Evolutionary conservation across 1,140 invertebrate genomes (phyloP), one percentile per base, ranked within the genome.

Genomic region (Leguminivora glycinivorella): DNA sequence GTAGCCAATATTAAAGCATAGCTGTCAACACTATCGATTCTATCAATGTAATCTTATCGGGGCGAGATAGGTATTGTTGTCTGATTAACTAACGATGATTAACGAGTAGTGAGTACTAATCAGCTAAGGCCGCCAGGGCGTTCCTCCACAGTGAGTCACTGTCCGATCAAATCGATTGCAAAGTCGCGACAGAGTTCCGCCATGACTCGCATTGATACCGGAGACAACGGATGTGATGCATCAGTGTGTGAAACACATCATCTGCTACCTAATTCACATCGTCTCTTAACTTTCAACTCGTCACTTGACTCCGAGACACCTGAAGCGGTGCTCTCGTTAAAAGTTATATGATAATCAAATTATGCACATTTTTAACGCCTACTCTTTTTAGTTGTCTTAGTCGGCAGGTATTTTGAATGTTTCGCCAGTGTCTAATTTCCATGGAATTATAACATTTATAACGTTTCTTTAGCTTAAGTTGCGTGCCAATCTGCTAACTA

Each of bases 31-130:
- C 72, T 72, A 73, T 72, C 73, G 70, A 73, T 75, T 67, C 31
- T 66, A 47, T 70, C 52, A 72, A 60, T 38, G 75, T 80, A 74
- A 82, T 80, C 78, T 82, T 83, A 85, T 87, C 82, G 83, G 69
- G 70, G 60, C 47, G 10, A 31, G 40, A n/a, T 43, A 63, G 68
- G 69, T 72, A 84, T 81, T 82, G 76, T 86, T 81, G 75, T 79
- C 73, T 82, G 80, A 83, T 87, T 81, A 80, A 73, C 67, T 74
- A 73, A 78, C 71, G 79, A 85, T 88, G 87, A 85, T 80, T 87
- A 86, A 88, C 78, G 76, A 85, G 73, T 77, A 76, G 73, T 87
- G 76, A 85, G 73, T 77, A 76, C 74, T 87, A 86, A 87, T 89
- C 83, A 85, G 78, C 74, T 66, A 83, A 78, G 79, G 79, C 79